Evolutionary conservation across 2,797 vertebrate species (phyloP).

Genomic region (Fistularia tabacaria): DNA sequence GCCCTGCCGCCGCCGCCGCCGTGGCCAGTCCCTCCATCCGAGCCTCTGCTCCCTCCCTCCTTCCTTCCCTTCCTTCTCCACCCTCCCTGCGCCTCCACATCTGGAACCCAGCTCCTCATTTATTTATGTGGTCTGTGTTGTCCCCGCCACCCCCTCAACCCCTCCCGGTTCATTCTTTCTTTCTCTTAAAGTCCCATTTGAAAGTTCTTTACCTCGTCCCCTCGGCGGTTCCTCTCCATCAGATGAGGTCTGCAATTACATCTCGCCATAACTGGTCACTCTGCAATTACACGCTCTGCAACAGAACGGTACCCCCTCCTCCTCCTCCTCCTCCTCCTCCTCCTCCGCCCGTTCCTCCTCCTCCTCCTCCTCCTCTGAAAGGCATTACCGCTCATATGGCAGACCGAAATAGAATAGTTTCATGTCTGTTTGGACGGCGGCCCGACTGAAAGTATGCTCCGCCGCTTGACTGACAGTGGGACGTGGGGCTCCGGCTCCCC

Average conservation of each 20-base stretch:
- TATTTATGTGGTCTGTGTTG: conserved; percentile 74
- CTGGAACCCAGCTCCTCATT: conserved; percentile 78
- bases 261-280: conserved; percentile 68
- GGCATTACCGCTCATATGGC: conserved; percentile 70
- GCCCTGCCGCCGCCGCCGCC: conserved; percentile 64
- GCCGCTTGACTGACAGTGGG: conserved; percentile 81
- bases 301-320: conserved; percentile 44
- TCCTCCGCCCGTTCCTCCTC: conserved; percentile 21
- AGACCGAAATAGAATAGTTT: conserved; percentile 89
- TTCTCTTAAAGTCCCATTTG: conserved; percentile 40
- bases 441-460: conserved; percentile 82
- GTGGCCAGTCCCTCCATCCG: conserved; percentile 56
- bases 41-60: conserved; percentile 41
- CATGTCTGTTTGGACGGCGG: conserved; percentile 84
- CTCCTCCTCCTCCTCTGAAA: conserved; percentile 32
- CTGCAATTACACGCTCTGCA: conserved; percentile 74
- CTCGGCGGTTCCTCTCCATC: conserved; percentile 68
- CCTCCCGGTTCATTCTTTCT: background rate
- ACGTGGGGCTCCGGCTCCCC: conserved; percentile 75
- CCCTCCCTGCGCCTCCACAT: conserved; percentile 64
- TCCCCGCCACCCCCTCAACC: conserved; percentile 19
- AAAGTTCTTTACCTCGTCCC: conserved; percentile 70
- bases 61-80: conserved; percentile 41
- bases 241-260: conserved; percentile 78
- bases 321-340: conserved; percentile 26